phyloP scores from a whole-genome alignment of 2,113 vertebrate species.

The Rhinolophus sinicus region DNA sequence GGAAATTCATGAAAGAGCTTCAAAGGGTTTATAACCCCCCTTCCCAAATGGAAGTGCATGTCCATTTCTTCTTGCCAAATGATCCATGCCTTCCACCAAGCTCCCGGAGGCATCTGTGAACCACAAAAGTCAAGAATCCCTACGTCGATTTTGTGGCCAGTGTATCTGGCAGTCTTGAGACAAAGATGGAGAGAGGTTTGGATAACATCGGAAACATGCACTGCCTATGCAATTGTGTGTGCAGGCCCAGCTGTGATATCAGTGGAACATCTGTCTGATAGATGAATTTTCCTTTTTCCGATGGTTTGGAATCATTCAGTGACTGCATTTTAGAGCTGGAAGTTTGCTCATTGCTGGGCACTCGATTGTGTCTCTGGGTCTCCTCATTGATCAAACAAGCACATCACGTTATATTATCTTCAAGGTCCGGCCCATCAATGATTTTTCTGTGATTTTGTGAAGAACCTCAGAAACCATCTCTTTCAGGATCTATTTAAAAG shows the following conservation, averaged over 20 bases:
- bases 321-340: background rate
- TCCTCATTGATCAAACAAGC: background rate
- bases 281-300: background rate
- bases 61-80: background rate
- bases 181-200: background rate
- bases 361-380: background rate
- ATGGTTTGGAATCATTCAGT: background rate
- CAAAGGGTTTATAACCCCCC: background rate
- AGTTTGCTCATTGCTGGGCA: background rate
- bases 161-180: background rate
- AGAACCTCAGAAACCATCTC: background rate
- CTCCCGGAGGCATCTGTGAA: background rate
- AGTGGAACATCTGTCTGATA: constrained; percentile 31
- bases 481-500: background rate
- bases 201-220: background rate
- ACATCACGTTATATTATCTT: background rate
- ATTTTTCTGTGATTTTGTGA: constrained; percentile 10
- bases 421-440: background rate
- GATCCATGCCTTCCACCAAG: background rate
- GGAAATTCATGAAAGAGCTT: background rate
- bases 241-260: background rate
- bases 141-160: background rate
- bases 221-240: background rate
- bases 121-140: background rate
- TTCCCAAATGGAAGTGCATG: background rate